A percentile compares a stretch with the other conserved stretches of the same genome.
phyloP scores from a whole-genome alignment of 2,888 invertebrate genomes.

The Rhagonycha lutea region DNA sequence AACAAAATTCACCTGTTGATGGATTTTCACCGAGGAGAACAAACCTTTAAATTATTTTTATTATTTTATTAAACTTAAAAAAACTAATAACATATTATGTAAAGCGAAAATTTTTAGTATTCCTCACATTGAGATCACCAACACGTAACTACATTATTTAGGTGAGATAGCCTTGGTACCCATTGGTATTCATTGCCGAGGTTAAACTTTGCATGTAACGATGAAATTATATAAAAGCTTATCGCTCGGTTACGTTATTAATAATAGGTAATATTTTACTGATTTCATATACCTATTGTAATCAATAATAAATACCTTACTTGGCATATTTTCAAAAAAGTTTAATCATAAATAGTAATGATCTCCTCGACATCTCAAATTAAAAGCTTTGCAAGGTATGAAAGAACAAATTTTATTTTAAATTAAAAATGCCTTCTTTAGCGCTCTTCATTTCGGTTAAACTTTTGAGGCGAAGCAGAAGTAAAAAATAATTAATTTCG shows the following conservation, averaged over 20 bases:
- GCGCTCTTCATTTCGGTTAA: neutral
- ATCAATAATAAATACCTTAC: neutral
- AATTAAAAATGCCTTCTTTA: neutral
- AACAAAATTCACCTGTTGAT: neutral
- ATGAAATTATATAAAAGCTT: neutral
- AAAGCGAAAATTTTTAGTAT: neutral
- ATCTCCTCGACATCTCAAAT: neutral
- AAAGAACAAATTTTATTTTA: neutral
- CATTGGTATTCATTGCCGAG: slow-evolving; percentile 25
- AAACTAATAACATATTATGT: neutral
- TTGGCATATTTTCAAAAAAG: neutral
- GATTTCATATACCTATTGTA: neutral
- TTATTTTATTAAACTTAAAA: neutral
- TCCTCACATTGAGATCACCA: neutral
- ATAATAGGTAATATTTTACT: neutral
- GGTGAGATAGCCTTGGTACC: slow-evolving; percentile 20
- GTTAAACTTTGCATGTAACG: slow-evolving; percentile 6
- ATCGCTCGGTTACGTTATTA: neutral
- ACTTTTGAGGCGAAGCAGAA: neutral
- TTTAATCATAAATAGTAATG: neutral
- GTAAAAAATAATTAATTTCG: neutral
- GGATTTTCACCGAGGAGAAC: neutral
- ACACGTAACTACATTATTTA: slow-evolving; percentile 10
- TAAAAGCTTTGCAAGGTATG: neutral
- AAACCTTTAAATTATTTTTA: neutral